Evolutionary conservation across 2,113 vertebrate species (phyloP), one percentile per base, ranked within the genome.

Genomic region (Quiscalus mexicanus): DNA sequence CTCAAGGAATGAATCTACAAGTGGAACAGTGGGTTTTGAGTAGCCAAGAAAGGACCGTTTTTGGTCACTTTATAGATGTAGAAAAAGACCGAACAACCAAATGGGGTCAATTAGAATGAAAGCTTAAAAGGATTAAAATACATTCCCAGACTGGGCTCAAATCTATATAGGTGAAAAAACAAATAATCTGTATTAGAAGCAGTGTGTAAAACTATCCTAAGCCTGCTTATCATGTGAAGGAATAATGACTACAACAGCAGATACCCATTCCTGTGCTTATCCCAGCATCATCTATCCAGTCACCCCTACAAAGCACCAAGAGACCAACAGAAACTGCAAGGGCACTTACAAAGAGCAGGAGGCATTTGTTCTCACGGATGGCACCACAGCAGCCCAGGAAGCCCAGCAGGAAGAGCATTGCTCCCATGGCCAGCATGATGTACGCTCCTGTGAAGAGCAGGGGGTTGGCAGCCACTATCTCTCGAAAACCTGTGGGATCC

Each of bases 321-420:
- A 89, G 69, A 41, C 14, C 41, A 28, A 24, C 2, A 55, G 25
- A 39, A 74, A 21, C 27, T 5, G 23, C 24, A 41, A 45, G 31
- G 49, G 13, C 96, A 99, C 99, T 98, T 98, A 99, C 99, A 63
- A 99, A 98, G 8, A 99, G 97, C 87, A 99, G 98, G 45, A 99
- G 98, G 90, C 99, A 99, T 93, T 98, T 99, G 98, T 99, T 99
- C 97, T 99, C 99, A 0, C 99, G 98, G 96, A 99, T 98, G 75
- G 99, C 99, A 19, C 99, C 99, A 0, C 99, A 99, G 98, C 99
- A 99, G 96, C 99, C 99, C 19, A 99, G 98, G 97, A 99, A 99
- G 55, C 99, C 99, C 18, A 99, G 98, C 91, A 99, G 98, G 62
- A 99, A 99, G 15, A 99, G 98, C 98, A 99, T 97, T 14, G 97